Conservation (phyloP, 1,140 invertebrate species). For the Ptiloglossa arizonensis region DNA sequence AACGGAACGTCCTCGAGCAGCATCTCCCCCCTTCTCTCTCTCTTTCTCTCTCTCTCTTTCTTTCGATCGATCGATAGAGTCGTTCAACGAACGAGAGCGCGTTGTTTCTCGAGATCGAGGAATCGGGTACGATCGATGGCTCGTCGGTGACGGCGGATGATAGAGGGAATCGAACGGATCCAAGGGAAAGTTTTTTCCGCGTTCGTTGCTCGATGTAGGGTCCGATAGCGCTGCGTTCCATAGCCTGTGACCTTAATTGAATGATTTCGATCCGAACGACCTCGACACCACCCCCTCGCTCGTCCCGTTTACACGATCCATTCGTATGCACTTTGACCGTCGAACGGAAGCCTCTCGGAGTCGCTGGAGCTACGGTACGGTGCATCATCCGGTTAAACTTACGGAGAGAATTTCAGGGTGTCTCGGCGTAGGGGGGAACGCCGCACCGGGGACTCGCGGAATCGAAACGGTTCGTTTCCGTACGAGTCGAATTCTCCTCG, state of each 20-base stretch:
- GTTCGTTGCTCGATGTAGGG: constrained; percentile 38
- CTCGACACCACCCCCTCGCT: constrained; percentile 63
- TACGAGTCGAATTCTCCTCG: too few species aligned
- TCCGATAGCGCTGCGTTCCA: constrained; percentile 29
- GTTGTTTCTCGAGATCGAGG: too few species aligned
- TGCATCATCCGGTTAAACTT: constrained; percentile 23
- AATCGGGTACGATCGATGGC: too few species aligned
- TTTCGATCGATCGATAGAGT: too few species aligned
- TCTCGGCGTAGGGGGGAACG: neutral
- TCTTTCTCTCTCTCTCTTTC: too few species aligned
- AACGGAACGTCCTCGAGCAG: constrained; percentile 1
- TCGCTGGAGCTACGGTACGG: constrained; percentile 13
- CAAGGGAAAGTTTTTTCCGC: constrained; percentile 17
- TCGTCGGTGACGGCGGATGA: too few species aligned
- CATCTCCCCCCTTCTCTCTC: too few species aligned
- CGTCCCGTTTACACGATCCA: constrained; percentile 51
- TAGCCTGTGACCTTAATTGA: constrained; percentile 77
- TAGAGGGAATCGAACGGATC: neutral
- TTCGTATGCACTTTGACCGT: constrained; percentile 52
- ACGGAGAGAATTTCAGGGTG: neutral
- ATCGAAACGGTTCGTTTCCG: too few species aligned
- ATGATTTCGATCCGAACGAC: constrained; percentile 74
- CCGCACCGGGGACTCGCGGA: neutral
- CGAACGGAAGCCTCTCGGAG: constrained; percentile 49
- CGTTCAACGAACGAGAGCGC: too few species aligned